Evolutionary conservation across 2,113 vertebrate genomes (phyloP), one percentile per base, ranked within the genome.

Genomic region (Lichenostomus cassidix): DNA sequence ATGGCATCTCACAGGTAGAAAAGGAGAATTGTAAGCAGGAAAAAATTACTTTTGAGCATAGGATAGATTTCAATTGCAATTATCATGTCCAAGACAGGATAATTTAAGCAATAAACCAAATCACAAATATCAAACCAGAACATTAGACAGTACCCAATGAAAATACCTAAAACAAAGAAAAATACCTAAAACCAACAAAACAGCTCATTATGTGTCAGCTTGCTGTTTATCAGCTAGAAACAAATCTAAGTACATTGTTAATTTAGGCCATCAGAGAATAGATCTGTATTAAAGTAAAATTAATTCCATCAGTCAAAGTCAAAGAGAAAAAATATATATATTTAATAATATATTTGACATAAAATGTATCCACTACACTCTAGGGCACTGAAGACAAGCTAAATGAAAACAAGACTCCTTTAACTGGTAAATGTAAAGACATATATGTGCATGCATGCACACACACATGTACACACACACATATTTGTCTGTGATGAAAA

Each of bases 231-330:
- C 79, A 81, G 47, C 70, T 75, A 83, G 88, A 93, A 94, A 92
- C 60, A 93, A 92, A 96, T 74, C 60, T 62, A 93, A 96, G 76
- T 24, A 22, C 52, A 53, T 50, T 15, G 2, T 89, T 83, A 84
- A 93, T 93, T 92, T 62, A 86, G 88, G 60, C 31, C 80, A 95
- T 87, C 73, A 42, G 73, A 92, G 68, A 87, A 95, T 8, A 95
- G 71, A 92, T 90, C 90, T 79, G 56, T 83, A 71, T 89, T 87
- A 88, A 74, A 95, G 88, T 39, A 83, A 94, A 96, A 96, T 92
- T 89, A 94, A 93, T 68, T 95, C 88, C 37, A 96, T 92, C 15
- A 2, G 86, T 96, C 93, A 93, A 90, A 94, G 88, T 79, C 83
- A 90, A 75, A 89, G 2, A 76, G 35, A 58, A 56, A 58, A 92